Evolutionary conservation across 2,113 vertebrate genomes (phyloP).

Genomic region (Calyptommatus sinebrachiatus): DNA sequence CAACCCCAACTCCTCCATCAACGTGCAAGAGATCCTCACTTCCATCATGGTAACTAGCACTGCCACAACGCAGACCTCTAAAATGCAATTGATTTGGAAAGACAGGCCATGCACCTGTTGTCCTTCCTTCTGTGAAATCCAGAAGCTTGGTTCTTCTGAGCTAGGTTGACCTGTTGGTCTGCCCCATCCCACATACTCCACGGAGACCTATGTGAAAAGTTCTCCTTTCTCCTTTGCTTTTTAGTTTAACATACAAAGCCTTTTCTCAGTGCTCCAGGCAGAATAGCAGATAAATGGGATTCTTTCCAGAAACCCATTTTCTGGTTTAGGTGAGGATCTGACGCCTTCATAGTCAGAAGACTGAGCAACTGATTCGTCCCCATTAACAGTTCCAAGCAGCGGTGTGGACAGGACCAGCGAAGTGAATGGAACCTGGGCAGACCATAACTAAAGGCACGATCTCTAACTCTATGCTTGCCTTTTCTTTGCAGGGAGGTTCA

Average conservation of each 20-base stretch:
- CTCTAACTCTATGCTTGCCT: not conserved
- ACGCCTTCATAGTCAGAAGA: not conserved
- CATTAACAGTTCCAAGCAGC: not conserved
- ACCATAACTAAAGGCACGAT: not conserved
- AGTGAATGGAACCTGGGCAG: not conserved
- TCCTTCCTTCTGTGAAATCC: not conserved
- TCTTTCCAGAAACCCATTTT: not conserved
- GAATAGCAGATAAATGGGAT: not conserved
- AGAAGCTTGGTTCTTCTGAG: not conserved
- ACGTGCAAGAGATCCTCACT: slow-evolving; percentile 90
- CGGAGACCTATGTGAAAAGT: not conserved
- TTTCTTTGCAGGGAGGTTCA: slow-evolving; percentile 69
- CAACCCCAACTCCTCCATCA: slow-evolving; percentile 74
- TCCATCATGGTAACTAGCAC: slow-evolving; percentile 85
- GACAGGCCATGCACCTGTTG: not conserved
- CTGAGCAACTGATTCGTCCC: not conserved
- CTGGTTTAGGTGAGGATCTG: not conserved
- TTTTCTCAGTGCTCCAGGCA: not conserved
- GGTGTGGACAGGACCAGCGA: not conserved
- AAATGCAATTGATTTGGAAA: not conserved
- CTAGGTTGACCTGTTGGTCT: not conserved
- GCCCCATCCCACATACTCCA: not conserved
- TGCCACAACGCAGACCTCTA: not conserved
- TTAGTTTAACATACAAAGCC: not conserved
- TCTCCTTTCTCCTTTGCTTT: not conserved